Evolutionary conservation across 2,113 vertebrate genomes (phyloP).

Genomic region (Erythrolamprus reginae): DNA sequence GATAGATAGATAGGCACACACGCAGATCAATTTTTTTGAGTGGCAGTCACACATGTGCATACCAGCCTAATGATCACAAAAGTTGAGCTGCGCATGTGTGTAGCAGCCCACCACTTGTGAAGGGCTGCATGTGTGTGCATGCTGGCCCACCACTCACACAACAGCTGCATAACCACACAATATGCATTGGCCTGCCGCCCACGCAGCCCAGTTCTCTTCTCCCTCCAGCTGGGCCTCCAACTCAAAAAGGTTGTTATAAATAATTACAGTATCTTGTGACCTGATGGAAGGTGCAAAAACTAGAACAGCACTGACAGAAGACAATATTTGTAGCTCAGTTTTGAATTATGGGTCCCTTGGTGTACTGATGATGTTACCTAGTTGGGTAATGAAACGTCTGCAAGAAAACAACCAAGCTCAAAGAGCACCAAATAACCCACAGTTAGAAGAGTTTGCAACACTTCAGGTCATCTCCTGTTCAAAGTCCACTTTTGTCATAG

Average conservation of each 20-base stretch:
- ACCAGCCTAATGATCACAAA: too few relatives aligned
- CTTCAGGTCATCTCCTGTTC: neutral
- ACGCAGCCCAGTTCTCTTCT: too few relatives aligned
- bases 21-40: too few relatives aligned
- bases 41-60: too few relatives aligned
- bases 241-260: neutral
- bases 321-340: neutral
- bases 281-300: neutral
- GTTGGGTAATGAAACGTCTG: neutral
- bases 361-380: neutral
- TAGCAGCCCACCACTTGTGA: too few relatives aligned
- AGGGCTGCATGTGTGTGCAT: too few relatives aligned
- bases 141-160: too few relatives aligned
- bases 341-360: neutral
- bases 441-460: neutral
- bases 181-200: too few relatives aligned
- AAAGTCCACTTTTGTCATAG: neutral
- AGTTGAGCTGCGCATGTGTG: too few relatives aligned
- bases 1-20: too few relatives aligned
- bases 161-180: too few relatives aligned
- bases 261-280: neutral
- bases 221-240: too few relatives aligned
- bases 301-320: neutral
- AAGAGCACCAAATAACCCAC: neutral
- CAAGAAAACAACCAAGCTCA: neutral